Conservation (phyloP, 2,797 vertebrate genomes). For the Octomys mimax region DNA sequence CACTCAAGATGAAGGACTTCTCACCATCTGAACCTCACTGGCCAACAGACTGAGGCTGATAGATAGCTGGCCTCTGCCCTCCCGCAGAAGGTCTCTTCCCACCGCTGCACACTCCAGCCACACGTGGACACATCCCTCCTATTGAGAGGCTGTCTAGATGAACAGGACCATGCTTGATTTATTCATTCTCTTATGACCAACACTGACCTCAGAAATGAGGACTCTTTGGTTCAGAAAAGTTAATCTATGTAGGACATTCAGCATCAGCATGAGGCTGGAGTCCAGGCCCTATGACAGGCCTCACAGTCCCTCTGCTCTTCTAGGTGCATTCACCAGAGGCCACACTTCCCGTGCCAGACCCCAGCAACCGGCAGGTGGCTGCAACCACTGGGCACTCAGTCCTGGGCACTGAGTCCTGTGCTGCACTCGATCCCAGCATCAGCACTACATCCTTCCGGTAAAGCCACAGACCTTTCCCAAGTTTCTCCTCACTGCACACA, state of each 20-base stretch:
- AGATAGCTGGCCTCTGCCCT: neutral
- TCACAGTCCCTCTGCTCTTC: neutral
- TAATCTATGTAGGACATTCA: neutral
- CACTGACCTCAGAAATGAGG: neutral
- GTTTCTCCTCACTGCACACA: neutral
- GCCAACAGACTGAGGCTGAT: neutral
- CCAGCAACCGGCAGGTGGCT: neutral
- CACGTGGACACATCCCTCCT: neutral
- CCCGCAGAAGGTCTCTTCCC: neutral
- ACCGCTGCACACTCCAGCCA: neutral
- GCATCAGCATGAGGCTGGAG: neutral
- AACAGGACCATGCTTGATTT: neutral
- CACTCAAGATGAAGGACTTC: slow-evolving; percentile 14
- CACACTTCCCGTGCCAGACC: neutral
- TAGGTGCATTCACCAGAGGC: neutral
- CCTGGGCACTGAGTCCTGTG: neutral
- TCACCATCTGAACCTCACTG: neutral
- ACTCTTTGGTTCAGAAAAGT: neutral
- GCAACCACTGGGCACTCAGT: no score
- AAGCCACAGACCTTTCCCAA: neutral
- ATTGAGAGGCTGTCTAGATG: neutral
- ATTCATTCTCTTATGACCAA: neutral
- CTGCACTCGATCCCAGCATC: neutral
- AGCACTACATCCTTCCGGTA: no score
- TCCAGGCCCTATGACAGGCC: neutral